Base-by-base conservation (phyloP, 2,797 vertebrate species). In the Novumbra hubbsi region DNA sequence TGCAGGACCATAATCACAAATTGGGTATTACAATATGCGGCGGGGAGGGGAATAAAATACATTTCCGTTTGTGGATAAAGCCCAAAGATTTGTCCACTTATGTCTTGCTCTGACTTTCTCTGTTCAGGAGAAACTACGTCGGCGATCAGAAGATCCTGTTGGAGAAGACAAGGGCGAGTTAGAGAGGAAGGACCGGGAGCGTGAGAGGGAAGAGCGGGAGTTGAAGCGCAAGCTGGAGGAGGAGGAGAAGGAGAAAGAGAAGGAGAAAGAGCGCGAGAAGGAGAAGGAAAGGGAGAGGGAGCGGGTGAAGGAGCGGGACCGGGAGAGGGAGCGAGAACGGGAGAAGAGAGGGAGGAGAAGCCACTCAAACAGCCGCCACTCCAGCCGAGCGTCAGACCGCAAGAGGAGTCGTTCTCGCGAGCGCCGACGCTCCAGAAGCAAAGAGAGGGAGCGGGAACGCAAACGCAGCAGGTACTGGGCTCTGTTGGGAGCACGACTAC, bases 361-460 rank as follows among this genome's bases (percentile, higher is more conserved):
- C 88, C 93, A 95, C 82, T 99, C 98, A 0, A 93, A 94, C 81
- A 99, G 97, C 84, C 94, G 96, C 72, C 96, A 98, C 81, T 98
- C 97, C 6, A 98, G 97, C 85, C 93, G 95, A 55, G 88, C 96
- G 0, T 98, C 97, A 2, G 97, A 99, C 81, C 94, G 96, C 82
- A 95, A 96, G 64, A 92, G 95, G 83, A 98, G 97, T 89, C 88
- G 95, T 28, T 98, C 98, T 69, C 93, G 96, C 68, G 97, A 99
- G 75, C 95, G 97, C 81, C 95, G 96, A 86, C 91, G 96, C 72
- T 99, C 97, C 81, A 94, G 96, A 90, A 99, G 98, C 92, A 94
- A 96, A 88, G 98, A 98, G 57, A 85, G 90, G 16, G 97, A 98
- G n/a, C 80, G 93, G 45, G 93, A 94, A 17, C 94, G 96, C 81